Percentiles rank a stretch among this genome's conserved stretches.
phyloP scores from a whole-genome alignment of 2,797 vertebrate species.

The Gallirallus australis region DNA sequence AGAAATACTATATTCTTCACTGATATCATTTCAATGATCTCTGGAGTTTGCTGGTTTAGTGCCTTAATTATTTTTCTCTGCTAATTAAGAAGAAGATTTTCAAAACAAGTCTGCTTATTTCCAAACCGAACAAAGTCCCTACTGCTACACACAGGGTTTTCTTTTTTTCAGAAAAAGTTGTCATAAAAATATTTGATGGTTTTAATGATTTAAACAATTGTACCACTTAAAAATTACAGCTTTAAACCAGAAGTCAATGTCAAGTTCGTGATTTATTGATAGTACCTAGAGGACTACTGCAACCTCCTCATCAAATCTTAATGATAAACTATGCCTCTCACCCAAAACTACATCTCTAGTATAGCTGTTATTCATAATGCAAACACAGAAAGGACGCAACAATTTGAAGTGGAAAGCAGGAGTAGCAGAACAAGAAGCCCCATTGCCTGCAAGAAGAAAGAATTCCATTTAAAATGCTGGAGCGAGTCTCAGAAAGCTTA shows the following conservation, averaged over 20 bases:
- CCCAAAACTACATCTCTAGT: not conserved
- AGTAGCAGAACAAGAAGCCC: not conserved
- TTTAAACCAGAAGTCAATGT: not conserved
- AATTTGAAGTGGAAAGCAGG: not conserved
- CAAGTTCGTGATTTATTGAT: not conserved
- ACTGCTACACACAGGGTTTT: fast-evolving
- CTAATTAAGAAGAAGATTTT: not conserved
- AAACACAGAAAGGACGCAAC: not conserved
- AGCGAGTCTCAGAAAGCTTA: not conserved
- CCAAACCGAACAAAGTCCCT: not conserved
- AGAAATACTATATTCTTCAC: not conserved
- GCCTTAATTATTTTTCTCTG: not conserved
- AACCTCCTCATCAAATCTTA: not conserved
- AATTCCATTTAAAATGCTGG: not conserved
- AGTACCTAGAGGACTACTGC: not conserved
- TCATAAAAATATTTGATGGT: not conserved
- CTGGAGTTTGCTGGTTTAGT: not conserved
- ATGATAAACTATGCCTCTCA: not conserved
- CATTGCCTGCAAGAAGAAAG: not conserved
- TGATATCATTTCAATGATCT: not conserved
- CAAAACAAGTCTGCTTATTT: not conserved
- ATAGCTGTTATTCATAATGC: not conserved
- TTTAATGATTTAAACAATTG: not conserved
- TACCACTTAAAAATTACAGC: not conserved
- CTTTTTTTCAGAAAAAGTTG: not conserved